A percentile compares a stretch with the other conserved stretches of the same genome.
These are phyloP conservation scores for Antheraea pernyi DNA, from an alignment of 1,140 invertebrate genomes.

Conservation along the genomic window DNA sequence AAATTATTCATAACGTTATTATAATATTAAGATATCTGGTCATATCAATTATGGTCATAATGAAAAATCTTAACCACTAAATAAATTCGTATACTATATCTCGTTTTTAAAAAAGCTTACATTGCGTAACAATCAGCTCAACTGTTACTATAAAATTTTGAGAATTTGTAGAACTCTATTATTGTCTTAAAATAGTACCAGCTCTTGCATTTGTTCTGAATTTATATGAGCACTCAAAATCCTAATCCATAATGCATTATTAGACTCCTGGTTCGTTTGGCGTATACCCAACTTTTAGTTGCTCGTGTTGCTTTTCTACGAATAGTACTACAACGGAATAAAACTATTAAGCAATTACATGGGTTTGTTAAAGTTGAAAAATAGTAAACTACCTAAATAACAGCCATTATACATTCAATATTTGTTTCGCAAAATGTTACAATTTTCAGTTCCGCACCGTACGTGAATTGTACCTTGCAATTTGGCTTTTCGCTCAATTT, in stretches of 20 bases:
- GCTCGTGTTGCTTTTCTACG: constrained; percentile 21
- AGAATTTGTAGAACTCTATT: not conserved
- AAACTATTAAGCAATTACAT: constrained; percentile 29
- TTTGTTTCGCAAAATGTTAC: constrained; percentile 67
- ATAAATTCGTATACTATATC: no score
- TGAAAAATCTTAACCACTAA: no score
- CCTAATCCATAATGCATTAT: constrained; percentile 33
- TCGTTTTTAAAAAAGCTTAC: no score
- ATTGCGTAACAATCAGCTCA: no score
- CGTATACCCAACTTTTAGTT: constrained; percentile 25
- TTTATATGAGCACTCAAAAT: constrained; percentile 29
- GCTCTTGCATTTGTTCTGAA: constrained; percentile 22
- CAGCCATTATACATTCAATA: constrained; percentile 52
- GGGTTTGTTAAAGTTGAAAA: constrained; percentile 43
- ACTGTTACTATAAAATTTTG: constrained; percentile 26
- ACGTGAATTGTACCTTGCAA: constrained; percentile 65
- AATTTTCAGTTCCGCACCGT: constrained; percentile 63
- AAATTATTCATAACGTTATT: constrained; percentile 34
- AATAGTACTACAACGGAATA: constrained; percentile 17
- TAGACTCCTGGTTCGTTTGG: constrained; percentile 25
- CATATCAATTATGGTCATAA: no score
- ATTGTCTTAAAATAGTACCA: constrained; percentile 15
- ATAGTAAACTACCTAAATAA: constrained; percentile 57
- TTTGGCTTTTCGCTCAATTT: constrained; percentile 73
- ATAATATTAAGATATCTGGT: no score